These are phyloP conservation scores for Eilema depressum DNA, from an alignment of 2,888 invertebrate genomes.

Conservation along the genomic window DNA sequence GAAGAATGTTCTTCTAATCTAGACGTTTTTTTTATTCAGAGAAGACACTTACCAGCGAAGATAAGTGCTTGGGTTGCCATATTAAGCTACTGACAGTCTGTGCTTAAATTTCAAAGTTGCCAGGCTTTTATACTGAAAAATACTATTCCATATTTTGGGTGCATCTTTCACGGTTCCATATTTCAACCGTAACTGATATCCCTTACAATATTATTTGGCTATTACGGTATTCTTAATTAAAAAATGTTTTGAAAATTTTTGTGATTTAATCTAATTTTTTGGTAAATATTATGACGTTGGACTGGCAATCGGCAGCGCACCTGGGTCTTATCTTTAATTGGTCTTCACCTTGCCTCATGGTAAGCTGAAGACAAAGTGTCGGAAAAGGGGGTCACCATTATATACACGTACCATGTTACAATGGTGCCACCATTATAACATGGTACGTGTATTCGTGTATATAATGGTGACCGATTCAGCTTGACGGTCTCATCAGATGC, in stretches of 20 bases:
- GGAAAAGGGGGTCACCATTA: too few relatives aligned
- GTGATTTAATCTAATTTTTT: neutral
- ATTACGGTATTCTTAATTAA: slow-evolving; percentile 22
- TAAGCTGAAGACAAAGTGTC: too few relatives aligned
- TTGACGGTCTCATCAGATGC: too few relatives aligned
- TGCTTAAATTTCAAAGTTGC: neutral
- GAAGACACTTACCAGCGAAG: slow-evolving; percentile 55
- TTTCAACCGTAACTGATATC: slow-evolving; percentile 12
- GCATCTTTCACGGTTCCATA: slow-evolving; percentile 23
- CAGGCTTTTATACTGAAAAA: slow-evolving; percentile 41
- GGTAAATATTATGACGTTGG: neutral
- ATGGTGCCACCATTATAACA: too few relatives aligned
- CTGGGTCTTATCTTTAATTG: too few relatives aligned
- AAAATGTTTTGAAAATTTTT: slow-evolving; percentile 31
- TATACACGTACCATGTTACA: too few relatives aligned
- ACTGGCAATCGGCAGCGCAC: too few relatives aligned
- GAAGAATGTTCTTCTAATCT: too few relatives aligned
- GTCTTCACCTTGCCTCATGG: too few relatives aligned
- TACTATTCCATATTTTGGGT: slow-evolving; percentile 23
- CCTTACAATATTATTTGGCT: slow-evolving; percentile 12
- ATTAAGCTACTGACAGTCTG: slow-evolving; percentile 41
- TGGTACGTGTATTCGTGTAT: too few relatives aligned
- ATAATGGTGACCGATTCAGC: too few relatives aligned
- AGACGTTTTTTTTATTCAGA: too few relatives aligned
- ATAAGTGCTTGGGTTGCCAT: slow-evolving; percentile 51